A percentile compares a stretch with the other conserved stretches of the same genome.
Conservation (phyloP, 2,113 vertebrate species). For the Mesoclemmys tuberculata region DNA sequence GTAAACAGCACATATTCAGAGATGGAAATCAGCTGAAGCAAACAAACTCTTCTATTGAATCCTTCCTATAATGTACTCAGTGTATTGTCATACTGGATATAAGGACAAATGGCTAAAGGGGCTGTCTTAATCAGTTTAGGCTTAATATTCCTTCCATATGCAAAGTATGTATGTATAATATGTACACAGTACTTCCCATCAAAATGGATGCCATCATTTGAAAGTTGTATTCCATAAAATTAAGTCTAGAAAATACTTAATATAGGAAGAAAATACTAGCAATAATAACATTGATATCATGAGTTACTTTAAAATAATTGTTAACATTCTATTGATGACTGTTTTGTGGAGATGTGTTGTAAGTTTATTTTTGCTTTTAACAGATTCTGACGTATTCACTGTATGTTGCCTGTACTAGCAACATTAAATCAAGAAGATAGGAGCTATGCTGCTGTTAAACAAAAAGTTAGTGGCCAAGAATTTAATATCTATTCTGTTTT, state of each 20-base stretch:
- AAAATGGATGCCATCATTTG: background rate
- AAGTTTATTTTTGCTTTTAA: background rate
- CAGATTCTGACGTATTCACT: background rate
- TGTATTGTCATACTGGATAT: background rate
- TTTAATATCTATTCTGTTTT: slow-evolving; percentile 10
- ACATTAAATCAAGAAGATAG: background rate
- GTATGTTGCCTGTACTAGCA: background rate
- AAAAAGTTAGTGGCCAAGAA: background rate
- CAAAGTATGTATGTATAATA: background rate
- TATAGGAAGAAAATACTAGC: background rate
- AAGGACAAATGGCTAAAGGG: background rate
- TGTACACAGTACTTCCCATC: background rate
- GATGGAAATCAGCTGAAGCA: background rate
- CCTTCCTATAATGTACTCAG: background rate
- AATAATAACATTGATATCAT: background rate
- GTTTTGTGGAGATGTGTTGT: background rate
- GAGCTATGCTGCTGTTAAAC: background rate
- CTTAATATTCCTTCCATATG: background rate
- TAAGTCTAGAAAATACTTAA: background rate
- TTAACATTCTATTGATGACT: background rate
- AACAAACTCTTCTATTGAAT: background rate
- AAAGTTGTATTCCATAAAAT: background rate
- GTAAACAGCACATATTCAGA: background rate
- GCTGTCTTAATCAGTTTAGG: background rate
- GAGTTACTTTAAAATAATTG: background rate